These are phyloP conservation scores for Elachura formosa DNA, from an alignment of 2,113 vertebrate species.

Conservation along the genomic window DNA sequence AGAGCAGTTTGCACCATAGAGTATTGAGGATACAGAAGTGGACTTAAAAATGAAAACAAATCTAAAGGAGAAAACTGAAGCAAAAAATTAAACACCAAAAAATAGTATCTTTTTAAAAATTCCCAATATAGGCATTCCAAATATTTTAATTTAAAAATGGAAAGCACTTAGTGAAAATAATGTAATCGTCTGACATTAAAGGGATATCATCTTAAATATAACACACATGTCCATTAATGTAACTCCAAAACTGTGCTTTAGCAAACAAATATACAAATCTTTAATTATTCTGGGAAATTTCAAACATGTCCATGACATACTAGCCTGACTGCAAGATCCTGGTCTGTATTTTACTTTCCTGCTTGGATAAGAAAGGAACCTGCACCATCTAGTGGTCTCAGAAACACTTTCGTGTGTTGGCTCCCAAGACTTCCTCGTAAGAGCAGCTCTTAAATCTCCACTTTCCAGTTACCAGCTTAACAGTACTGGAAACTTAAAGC, in stretches of 20 bases:
- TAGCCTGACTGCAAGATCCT: background rate
- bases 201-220: background rate
- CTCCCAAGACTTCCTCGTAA: background rate
- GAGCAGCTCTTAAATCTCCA: background rate
- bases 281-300: conserved; percentile 6
- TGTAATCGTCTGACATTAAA: background rate
- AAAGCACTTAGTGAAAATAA: background rate
- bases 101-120: background rate
- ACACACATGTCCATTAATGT: background rate
- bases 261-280: background rate
- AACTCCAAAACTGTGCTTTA: background rate
- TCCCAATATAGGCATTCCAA: background rate
- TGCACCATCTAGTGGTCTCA: conserved; percentile 70
- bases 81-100: background rate
- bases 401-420: background rate
- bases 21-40: background rate
- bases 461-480: background rate
- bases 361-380: background rate
- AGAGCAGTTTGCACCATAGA: background rate
- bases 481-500: background rate
- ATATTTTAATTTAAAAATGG: background rate
- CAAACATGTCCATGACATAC: background rate
- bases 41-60: background rate
- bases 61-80: background rate
- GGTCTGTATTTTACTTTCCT: background rate